Conservation (phyloP, 2,113 vertebrate genomes). For the Cricetomys ansorgei region DNA sequence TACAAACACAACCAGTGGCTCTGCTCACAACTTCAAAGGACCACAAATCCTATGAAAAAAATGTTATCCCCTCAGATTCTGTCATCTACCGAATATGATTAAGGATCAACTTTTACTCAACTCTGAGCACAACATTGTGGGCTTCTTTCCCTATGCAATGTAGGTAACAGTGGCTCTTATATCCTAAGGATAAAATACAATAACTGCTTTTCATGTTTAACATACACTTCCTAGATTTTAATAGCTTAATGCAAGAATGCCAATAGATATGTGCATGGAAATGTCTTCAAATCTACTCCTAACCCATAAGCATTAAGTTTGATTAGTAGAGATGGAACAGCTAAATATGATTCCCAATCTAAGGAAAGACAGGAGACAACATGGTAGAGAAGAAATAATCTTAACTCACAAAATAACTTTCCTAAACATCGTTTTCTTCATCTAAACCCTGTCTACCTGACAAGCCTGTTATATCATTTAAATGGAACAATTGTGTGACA, state of each 20-base stretch:
- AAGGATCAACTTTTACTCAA: slow-evolving; percentile 1
- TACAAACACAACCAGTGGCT: neutral
- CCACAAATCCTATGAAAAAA: neutral
- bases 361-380: neutral
- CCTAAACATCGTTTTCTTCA: neutral
- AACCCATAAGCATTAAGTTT: neutral
- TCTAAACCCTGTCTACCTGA: neutral
- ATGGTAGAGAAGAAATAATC: neutral
- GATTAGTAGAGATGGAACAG: neutral
- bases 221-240: neutral
- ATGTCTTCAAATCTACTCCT: neutral
- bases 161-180: neutral
- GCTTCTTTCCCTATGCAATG: neutral
- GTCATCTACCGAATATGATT: neutral
- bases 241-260: neutral
- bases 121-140: neutral
- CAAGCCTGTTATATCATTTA: neutral
- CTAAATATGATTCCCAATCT: neutral
- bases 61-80: neutral
- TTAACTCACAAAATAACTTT: neutral
- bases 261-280: neutral
- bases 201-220: neutral
- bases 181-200: neutral
- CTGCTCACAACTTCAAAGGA: neutral
- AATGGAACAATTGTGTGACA: neutral